These are phyloP conservation scores for Chelonus formosanus DNA, from an alignment of 2,888 invertebrate species.

Conservation along the genomic window DNA sequence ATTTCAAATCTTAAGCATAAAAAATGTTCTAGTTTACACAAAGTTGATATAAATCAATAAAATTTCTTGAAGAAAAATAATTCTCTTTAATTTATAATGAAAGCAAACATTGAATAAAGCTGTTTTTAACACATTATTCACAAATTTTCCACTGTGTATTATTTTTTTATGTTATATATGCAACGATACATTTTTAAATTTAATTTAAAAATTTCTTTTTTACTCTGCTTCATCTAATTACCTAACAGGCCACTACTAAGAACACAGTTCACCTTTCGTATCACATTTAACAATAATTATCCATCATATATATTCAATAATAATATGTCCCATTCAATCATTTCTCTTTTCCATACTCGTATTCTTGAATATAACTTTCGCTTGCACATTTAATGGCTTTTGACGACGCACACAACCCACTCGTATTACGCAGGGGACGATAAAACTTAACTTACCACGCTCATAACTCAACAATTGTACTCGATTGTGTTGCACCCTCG, in stretches of 20 bases:
- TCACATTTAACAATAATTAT: constrained; percentile 58
- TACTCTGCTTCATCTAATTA: constrained; percentile 54
- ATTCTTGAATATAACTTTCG: neutral
- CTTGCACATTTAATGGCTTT: neutral
- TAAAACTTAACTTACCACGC: constrained; percentile 31
- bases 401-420: constrained; percentile 9
- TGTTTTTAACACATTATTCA: no score
- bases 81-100: no score
- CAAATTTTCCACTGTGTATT: no score
- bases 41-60: no score
- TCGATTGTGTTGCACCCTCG: constrained; percentile 36
- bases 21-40: no score
- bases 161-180: constrained; percentile 34
- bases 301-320: constrained; percentile 8
- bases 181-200: constrained; percentile 40
- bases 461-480: constrained; percentile 40
- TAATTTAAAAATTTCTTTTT: constrained; percentile 35
- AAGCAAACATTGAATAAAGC: no score
- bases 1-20: no score
- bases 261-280: constrained; percentile 60
- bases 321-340: neutral
- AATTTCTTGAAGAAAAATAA: no score
- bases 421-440: constrained; percentile 23
- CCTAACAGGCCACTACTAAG: constrained; percentile 63
- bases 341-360: no score